Conservation (phyloP, 2,888 invertebrate genomes). For the Leucoptera coffeella region DNA sequence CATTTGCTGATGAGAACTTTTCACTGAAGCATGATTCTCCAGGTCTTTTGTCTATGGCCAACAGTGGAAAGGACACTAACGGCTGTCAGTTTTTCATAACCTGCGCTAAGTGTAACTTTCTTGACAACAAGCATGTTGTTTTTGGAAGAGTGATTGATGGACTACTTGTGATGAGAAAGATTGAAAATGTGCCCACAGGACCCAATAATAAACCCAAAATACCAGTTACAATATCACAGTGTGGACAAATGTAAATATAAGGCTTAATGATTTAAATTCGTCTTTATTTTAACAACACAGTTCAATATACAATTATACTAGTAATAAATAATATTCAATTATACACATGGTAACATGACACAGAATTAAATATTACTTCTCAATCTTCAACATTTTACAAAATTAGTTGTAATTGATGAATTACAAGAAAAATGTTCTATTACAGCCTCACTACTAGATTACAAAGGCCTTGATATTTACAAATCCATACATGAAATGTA, state of each 20-base stretch:
- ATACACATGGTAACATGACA: not conserved
- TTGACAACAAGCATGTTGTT: constrained; percentile 98
- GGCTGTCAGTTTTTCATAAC: constrained; percentile 99
- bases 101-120: constrained; percentile 96
- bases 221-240: constrained; percentile 94
- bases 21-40: constrained; percentile 88
- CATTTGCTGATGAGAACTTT: constrained; percentile 97
- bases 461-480: no score
- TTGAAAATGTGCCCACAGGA: constrained; percentile 98
- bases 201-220: constrained; percentile 99
- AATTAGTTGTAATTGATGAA: no score
- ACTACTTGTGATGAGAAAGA: constrained; percentile 94
- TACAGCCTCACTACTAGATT: no score
- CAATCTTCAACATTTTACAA: constrained; percentile 6
- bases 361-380: constrained; percentile 1
- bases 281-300: not conserved
- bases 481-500: no score
- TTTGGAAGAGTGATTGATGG: constrained; percentile 98
- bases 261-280: not conserved
- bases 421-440: no score
- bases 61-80: constrained; percentile 97
- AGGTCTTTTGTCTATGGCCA: constrained; percentile 95
- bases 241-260: constrained; percentile 89
- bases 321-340: not conserved
- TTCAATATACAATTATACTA: no score